Evolutionary conservation across 53 echinoderm and acorn worm genomes (phyloP).

Genomic region (Henricia sp.): DNA sequence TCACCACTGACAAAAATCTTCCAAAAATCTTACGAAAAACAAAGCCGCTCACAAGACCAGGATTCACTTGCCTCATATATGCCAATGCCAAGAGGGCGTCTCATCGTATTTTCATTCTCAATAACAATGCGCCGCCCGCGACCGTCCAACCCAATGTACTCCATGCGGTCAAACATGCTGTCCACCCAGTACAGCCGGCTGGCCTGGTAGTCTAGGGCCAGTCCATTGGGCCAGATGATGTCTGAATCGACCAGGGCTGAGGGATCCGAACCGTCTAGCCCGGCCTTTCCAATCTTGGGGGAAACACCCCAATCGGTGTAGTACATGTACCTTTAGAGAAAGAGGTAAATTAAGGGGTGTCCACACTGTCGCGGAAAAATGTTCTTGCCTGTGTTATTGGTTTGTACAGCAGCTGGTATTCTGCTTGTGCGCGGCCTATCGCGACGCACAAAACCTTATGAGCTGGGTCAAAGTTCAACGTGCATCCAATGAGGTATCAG

Average conservation of each 20-base stretch:
- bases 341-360: too few relatives aligned
- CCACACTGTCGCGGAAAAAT: too few relatives aligned
- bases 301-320: conserved; percentile 55
- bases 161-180: conserved; percentile 29
- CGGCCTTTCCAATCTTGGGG: conserved; percentile 59
- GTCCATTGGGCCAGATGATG: conserved; percentile 48
- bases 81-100: conserved; percentile 34
- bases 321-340: conserved; percentile 51
- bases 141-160: conserved; percentile 60
- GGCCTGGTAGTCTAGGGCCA: conserved; percentile 56
- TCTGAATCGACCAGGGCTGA: conserved; percentile 22
- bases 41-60: too few relatives aligned
- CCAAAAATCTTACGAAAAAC: too few relatives aligned
- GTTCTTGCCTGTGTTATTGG: too few relatives aligned
- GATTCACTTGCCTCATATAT: conserved; percentile 25
- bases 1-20: too few relatives aligned
- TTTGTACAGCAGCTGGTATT: too few relatives aligned
- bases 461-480: too few relatives aligned
- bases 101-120: neutral
- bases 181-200: conserved; percentile 63
- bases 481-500: too few relatives aligned
- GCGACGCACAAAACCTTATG: too few relatives aligned
- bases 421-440: too few relatives aligned
- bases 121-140: conserved; percentile 37
- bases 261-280: conserved; percentile 49